Percentiles rank a stretch among this genome's conserved stretches.
Conservation (phyloP, 2,888 invertebrate species). For the Drosophila mimetica region DNA sequence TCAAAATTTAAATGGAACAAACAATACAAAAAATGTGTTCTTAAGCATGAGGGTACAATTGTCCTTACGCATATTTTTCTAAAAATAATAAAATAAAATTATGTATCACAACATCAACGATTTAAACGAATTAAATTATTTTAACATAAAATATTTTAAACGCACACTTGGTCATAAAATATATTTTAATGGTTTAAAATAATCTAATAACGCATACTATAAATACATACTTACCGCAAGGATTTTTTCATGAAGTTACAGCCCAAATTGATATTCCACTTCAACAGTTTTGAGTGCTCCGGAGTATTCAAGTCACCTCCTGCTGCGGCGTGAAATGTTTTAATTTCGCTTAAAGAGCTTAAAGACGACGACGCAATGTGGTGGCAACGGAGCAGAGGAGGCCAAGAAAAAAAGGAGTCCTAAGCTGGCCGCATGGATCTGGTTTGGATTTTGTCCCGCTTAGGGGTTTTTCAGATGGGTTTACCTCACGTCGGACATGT, state of each 20-base stretch:
- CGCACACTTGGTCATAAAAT: too few species aligned
- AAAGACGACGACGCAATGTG: conserved; percentile 60
- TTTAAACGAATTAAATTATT: too few species aligned
- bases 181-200: too few species aligned
- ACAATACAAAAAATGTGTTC: too few species aligned
- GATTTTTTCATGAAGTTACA: too few species aligned
- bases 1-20: too few species aligned
- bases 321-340: conserved; percentile 72
- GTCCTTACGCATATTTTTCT: too few species aligned
- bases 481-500: conserved; percentile 45
- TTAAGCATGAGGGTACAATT: too few species aligned
- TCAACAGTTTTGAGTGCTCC: not conserved
- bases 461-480: conserved; percentile 32
- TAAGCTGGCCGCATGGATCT: conserved; percentile 66
- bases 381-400: conserved; percentile 56
- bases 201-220: too few species aligned
- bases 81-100: too few species aligned
- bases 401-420: conserved; percentile 33
- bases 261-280: not conserved
- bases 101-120: too few species aligned
- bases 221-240: not conserved
- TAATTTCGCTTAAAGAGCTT: conserved; percentile 78
- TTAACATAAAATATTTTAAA: too few species aligned
- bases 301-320: conserved; percentile 16
- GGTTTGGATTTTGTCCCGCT: conserved; percentile 29